Base-by-base conservation (phyloP, 2,888 invertebrate genomes). In the Bembecia ichneumoniformis region DNA sequence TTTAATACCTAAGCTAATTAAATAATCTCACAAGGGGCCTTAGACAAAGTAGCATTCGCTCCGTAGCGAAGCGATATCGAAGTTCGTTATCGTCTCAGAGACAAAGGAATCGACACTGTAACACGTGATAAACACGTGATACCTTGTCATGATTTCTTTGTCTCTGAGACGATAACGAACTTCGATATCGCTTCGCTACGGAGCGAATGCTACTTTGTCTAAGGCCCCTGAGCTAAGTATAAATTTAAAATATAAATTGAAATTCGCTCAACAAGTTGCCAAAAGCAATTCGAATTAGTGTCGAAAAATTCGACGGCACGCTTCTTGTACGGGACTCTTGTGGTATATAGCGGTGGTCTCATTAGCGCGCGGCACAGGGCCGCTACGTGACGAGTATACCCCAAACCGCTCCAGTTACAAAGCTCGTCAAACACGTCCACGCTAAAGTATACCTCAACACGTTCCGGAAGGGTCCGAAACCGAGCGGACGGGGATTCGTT, bases 281-380 rank as follows among this genome's bases (percentile, higher is more conserved):
- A 44, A 47, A 48, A 15, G 48, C 55, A 53, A 58, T 51, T 57
- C 52, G 55, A 55, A 59, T 56, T n/a, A 13, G 40, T 40, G 40
- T 40, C 66, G 57, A 66, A 68, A 67, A 65, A 63, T 66, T 59
- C 58, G 44, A 52, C 48, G 52, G 61, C 65, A 65, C 68, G 67
- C 63, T 62, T 59, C 56, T 56, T 57, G 57, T 53, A 59, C 50
- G 49, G 53, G 44, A 51, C 53, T 51, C 51, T 51, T 53, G 53
- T 53, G 45, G 60, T 53, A 51, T 50, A 49, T 44, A 53, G 58
- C 57, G 59, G 59, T 56, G 58, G 57, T 57, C 63, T 67, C 67
- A 68, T 68, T 68, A 68, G 66, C 47, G 50, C 44, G 53, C 51
- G 49, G 59, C 58, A 40, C 58, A 40, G 40, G 28, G 40, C 40